Base-by-base conservation (phyloP, 2,113 vertebrate species). In the Boleophthalmus pectinirostris region DNA sequence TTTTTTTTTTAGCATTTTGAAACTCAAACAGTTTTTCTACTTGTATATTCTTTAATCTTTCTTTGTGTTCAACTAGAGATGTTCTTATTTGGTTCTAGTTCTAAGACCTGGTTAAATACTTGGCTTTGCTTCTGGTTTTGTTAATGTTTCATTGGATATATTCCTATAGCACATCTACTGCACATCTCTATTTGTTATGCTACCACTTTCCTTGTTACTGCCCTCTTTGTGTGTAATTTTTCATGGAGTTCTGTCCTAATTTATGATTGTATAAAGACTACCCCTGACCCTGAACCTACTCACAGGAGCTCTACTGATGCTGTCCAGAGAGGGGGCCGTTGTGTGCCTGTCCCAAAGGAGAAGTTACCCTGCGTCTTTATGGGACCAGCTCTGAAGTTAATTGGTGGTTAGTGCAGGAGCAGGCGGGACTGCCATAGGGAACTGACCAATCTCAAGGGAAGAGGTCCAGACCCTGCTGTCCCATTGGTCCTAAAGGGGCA, bases 321-420 rank as follows among this genome's bases (percentile, higher is more conserved):
- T 35, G 25, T 21, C 18, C 64, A 11, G 29, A 70, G 49, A 71
- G 67, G 46, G 15, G 47, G 2, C 67, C 5, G 63, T 43, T 60
- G 35, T n/a, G 25, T 24, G 49, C 56, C 64, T 35, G 35, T 63
- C 60, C 66, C 67, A 33, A 24, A 70, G 58, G 69, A 71, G 68
- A 79, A n/a, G 51, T 82, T 81, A 53, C 25, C 68, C 51, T n/a
- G 43, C 56, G 24, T 56, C 79, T 73, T 73, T 72, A 67, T 66
- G 79, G 66, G 67, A 74, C 51, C 56, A 78, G 69, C 70, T 58
- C 72, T 66, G 66, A 70, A 82, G 85, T 77, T 79, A 83, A 88
- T 85, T 86, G 79, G 82, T 81, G 88, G 82, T 80, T 84, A 75
- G 77, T 60, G 77, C 35, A 29, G 57, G 75, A 60, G 70, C 75